Percentiles rank a stretch among this genome's conserved stretches.
Evolutionary conservation across 2,113 vertebrate species (phyloP).

Genomic region (Brienomyrus brachyistius): DNA sequence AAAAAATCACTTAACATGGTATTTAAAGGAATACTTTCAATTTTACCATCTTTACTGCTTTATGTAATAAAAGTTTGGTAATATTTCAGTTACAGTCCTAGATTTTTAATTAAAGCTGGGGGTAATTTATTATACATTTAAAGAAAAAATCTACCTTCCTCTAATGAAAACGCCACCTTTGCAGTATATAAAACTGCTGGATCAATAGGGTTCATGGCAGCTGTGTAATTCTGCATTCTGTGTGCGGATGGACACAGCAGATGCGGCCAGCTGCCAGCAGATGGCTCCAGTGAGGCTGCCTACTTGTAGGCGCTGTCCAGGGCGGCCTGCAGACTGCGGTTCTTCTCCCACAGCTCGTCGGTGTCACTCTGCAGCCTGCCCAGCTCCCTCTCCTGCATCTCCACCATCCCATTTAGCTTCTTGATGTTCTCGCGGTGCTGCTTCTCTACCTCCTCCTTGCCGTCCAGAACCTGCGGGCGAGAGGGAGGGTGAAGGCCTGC

Average conservation of each 20-base stretch:
- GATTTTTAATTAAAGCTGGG: not conserved
- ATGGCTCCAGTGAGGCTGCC: conserved; percentile 13
- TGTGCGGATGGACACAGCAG: not conserved
- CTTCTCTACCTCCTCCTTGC: conserved; percentile 91
- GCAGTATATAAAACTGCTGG: not conserved
- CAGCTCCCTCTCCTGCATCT: conserved; percentile 82
- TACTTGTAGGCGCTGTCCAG: conserved; percentile 88
- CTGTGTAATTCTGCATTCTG: not conserved
- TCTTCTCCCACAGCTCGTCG: conserved; percentile 81
- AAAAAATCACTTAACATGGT: not conserved
- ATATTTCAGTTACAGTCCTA: not conserved
- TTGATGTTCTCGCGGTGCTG: conserved; percentile 94
- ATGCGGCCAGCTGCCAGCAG: not conserved
- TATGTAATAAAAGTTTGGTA: not conserved
- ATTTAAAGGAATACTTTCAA: not conserved
- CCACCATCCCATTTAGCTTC: conserved; percentile 80
- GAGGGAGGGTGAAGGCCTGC: not conserved
- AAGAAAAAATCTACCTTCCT: not conserved
- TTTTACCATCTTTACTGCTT: not conserved
- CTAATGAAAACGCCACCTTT: not conserved
- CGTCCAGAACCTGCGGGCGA: conserved; percentile 76
- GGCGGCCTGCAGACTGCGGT: conserved; percentile 81
- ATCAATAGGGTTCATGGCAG: not conserved
- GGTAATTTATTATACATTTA: not conserved
- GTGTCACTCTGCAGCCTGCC: conserved; percentile 63